Evolutionary conservation across 2,113 vertebrate genomes (phyloP).

Genomic region (Hystrix brachyura): DNA sequence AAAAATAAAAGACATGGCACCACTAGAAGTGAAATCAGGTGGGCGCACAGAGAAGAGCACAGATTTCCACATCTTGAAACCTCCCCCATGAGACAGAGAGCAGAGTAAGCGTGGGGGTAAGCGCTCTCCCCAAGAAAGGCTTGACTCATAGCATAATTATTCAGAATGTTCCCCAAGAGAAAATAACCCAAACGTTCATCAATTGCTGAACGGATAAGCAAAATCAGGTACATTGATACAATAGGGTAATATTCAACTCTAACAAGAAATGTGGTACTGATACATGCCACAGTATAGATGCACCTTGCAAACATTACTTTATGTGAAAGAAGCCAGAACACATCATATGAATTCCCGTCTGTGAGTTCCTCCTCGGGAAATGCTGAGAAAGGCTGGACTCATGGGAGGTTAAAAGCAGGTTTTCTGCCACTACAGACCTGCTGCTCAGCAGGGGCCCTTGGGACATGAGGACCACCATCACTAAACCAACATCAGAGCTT

Average conservation of each 20-base stretch:
- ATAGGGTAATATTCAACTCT: neutral
- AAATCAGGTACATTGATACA: neutral
- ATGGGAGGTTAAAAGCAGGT: neutral
- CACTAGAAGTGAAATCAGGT: neutral
- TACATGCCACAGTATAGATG: neutral
- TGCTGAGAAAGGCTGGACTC: neutral
- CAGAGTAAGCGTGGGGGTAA: fast-evolving
- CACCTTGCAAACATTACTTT: neutral
- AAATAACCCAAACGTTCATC: neutral
- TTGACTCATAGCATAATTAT: neutral
- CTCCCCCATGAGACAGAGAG: neutral
- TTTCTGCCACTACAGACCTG: neutral
- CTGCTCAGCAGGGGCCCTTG: neutral
- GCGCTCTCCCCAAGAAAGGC: neutral
- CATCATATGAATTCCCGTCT: no score
- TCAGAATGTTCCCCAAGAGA: neutral
- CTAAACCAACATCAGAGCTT: neutral
- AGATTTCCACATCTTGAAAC: neutral
- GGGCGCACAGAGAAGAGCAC: neutral
- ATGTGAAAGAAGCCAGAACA: neutral
- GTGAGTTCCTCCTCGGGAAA: neutral
- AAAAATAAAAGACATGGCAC: neutral
- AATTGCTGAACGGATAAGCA: neutral
- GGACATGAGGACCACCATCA: neutral
- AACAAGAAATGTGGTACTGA: neutral